Evolutionary conservation across 1,140 invertebrate genomes (phyloP), one percentile per base, ranked within the genome.

Genomic region (Cylas formicarius): DNA sequence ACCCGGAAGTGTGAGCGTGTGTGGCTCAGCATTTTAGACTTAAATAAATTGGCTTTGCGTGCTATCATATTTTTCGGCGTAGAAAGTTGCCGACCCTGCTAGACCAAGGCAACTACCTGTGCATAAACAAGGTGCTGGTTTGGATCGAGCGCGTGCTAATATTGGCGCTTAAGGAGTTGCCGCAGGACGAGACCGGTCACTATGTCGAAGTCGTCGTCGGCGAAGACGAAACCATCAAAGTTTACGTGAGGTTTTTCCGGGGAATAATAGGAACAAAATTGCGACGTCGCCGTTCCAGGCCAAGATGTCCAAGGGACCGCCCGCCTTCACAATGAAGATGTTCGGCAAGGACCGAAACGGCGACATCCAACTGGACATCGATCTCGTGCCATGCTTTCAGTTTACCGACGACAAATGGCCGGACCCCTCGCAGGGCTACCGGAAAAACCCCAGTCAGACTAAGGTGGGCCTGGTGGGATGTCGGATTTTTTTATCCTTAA

Each of bases 361-460:
- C 17, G 16, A 46, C 13, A 50, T 53, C 13, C 35, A 42, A 16
- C 39, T 65, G 16, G 55, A 58, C 27, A 46, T 66, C 2, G 63
- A 66, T 54, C 48, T 66, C 10, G 63, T 66, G 1, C 56, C 60
- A 0, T 61, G 57, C 27, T 58, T 66, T 36, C 28, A 50, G 23
- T 62, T 66, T 44, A 37, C 11, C 14, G 39, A 28, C 11, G 24
- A 38, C 4, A 40, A 53, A 18, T 63, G 61, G 61, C 61, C 63
- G 3, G 31, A 27, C 8, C 11, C 21, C 21, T 19, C 29, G 23
- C 36, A 22, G n/a, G 43, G 36, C 22, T 56, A 56, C 36, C 34
- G 44, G 18, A 3, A 9, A 4, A 56, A 56, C 39, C 42, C 45
- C 11, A 38, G 28, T 21, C 10, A 32, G 11, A 24, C 4, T 4